Evolutionary conservation across 2,113 vertebrate genomes (phyloP).

Genomic region (Electrona antarctica): DNA sequence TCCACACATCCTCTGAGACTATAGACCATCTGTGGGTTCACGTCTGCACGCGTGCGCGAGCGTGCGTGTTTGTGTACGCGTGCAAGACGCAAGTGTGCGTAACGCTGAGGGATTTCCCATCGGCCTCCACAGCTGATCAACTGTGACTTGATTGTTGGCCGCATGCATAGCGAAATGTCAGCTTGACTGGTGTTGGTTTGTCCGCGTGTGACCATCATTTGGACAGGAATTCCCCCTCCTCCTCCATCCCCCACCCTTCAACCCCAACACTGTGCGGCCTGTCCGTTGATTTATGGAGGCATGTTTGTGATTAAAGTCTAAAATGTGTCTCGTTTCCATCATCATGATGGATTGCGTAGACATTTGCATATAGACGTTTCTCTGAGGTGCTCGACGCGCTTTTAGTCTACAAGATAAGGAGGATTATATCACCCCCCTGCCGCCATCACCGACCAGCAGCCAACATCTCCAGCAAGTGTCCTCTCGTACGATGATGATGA

Average conservation of each 20-base stretch:
- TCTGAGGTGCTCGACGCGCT: slow-evolving; percentile 1
- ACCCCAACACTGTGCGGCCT: slow-evolving; percentile 4
- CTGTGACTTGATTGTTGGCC: slow-evolving; percentile 52
- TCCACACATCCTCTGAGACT: slow-evolving; percentile 44
- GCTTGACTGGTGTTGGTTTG: slow-evolving; percentile 43
- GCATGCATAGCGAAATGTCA: slow-evolving; percentile 61
- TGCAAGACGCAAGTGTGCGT: background rate
- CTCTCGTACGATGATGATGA: no score
- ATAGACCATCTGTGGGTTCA: slow-evolving; percentile 4
- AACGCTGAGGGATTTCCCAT: slow-evolving; percentile 26
- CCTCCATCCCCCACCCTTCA: background rate
- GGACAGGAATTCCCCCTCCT: slow-evolving; percentile 38
- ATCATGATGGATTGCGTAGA: slow-evolving; percentile 43
- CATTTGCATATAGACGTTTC: slow-evolving; percentile 24
- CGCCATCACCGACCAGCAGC: no score
- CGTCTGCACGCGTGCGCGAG: slow-evolving; percentile 14
- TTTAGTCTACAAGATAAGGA: slow-evolving; percentile 17
- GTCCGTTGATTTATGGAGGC: slow-evolving; percentile 26
- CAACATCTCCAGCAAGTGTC: no score
- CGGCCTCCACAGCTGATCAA: slow-evolving; percentile 49
- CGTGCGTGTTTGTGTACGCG: slow-evolving; percentile 12
- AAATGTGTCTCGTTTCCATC: slow-evolving; percentile 48
- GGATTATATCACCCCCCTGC: background rate
- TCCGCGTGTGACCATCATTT: slow-evolving; percentile 38
- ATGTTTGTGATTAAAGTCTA: slow-evolving; percentile 18